A percentile compares a stretch with the other conserved stretches of the same genome.
Evolutionary conservation across 2,113 vertebrate species (phyloP).

Genomic region (Cairina moschata): DNA sequence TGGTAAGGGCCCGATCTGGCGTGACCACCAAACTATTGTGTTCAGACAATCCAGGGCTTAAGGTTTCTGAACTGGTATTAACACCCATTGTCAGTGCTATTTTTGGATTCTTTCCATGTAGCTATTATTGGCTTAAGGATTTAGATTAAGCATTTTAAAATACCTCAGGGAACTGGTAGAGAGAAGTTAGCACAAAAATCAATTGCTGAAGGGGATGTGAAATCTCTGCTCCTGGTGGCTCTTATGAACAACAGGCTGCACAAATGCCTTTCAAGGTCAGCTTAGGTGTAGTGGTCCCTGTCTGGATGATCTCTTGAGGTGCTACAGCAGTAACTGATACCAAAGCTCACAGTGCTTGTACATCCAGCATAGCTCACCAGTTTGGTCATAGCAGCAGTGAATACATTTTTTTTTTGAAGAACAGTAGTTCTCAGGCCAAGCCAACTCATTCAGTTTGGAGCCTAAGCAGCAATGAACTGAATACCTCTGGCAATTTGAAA

Average conservation of each 20-base stretch:
- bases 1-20: neutral
- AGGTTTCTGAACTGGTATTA: neutral
- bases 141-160: conserved; percentile 41
- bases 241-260: neutral
- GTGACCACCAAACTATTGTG: neutral
- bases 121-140: conserved; percentile 37
- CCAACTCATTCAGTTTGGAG: neutral
- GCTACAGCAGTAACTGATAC: neutral
- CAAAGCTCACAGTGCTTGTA: neutral
- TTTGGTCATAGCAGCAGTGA: neutral
- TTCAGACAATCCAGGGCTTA: neutral
- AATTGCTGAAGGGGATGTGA: neutral
- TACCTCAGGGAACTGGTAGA: neutral
- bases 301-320: neutral
- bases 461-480: neutral
- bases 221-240: neutral
- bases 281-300: neutral
- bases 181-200: conserved; percentile 22
- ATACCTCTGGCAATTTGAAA: neutral
- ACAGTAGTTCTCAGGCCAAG: neutral
- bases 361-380: neutral
- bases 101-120: conserved; percentile 16
- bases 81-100: neutral
- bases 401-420: neutral
- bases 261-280: neutral